Evolutionary conservation across 2,888 invertebrate species (phyloP).

Genomic region (Hypomecis punctinalis): DNA sequence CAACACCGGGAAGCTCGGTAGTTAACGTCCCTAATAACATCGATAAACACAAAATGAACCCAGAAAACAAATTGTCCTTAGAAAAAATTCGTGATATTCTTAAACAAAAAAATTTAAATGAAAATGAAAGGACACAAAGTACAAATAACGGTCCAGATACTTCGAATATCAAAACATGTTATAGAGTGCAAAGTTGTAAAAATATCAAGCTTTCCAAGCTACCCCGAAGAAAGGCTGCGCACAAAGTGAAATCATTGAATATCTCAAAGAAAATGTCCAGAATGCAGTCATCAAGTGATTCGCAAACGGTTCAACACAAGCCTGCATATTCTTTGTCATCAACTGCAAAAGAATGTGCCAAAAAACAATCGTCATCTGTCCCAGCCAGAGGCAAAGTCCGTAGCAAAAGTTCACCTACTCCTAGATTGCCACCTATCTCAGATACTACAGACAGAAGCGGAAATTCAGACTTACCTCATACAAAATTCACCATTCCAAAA

Average conservation of each 20-base stretch:
- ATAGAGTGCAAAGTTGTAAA: slow-evolving; percentile 28
- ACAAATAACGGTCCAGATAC: slow-evolving; percentile 19
- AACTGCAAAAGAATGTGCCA: slow-evolving; percentile 46
- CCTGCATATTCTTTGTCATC: slow-evolving; percentile 50
- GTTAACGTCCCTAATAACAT: slow-evolving; percentile 69
- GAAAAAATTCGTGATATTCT: slow-evolving; percentile 69
- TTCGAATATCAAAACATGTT: slow-evolving; percentile 28
- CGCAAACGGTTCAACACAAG: slow-evolving; percentile 25
- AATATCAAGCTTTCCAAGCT: slow-evolving; percentile 40
- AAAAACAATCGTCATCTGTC: slow-evolving; percentile 29
- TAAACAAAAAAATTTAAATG: slow-evolving; percentile 60
- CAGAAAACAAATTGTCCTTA: slow-evolving; percentile 66
- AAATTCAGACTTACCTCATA: slow-evolving; percentile 37
- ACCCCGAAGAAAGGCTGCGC: slow-evolving; percentile 58
- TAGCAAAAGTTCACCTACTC: slow-evolving; percentile 60
- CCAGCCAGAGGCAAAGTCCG: slow-evolving; percentile 43
- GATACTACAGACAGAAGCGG: slow-evolving; percentile 36
- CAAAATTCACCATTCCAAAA: slow-evolving; percentile 6
- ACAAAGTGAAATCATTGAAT: slow-evolving; percentile 77
- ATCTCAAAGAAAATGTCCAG: slow-evolving; percentile 66
- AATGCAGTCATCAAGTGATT: slow-evolving; percentile 36
- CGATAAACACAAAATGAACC: slow-evolving; percentile 46
- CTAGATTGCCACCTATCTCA: slow-evolving; percentile 43
- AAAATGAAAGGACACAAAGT: slow-evolving; percentile 41
- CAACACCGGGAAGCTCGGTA: slow-evolving; percentile 79